These are phyloP conservation scores for Rhabdophis nuchalis DNA, from an alignment of 2,797 vertebrate species.

Conservation along the genomic window DNA sequence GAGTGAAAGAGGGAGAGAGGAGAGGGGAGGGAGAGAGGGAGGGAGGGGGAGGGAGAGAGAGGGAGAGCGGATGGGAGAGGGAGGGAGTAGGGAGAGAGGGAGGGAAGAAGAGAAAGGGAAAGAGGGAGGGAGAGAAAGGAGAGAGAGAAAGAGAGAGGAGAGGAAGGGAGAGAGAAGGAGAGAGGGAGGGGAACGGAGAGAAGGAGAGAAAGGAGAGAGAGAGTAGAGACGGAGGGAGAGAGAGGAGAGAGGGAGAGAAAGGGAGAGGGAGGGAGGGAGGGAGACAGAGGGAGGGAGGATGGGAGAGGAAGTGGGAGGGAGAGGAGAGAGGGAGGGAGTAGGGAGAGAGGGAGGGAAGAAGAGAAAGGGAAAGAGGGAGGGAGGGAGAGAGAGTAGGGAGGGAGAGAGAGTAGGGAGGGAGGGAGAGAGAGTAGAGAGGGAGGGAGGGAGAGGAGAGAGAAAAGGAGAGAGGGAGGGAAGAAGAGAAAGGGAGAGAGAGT, in stretches of 20 bases:
- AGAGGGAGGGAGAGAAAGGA: rapidly evolving
- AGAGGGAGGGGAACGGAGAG: too few species aligned
- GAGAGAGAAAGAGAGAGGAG: rapidly evolving
- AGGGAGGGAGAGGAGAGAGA: rapidly evolving
- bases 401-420: rapidly evolving
- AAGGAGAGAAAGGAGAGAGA: too few species aligned
- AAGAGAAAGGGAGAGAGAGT: not conserved
- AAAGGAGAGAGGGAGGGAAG: rapidly evolving
- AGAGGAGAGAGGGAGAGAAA: too few species aligned
- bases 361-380: too few species aligned
- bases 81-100: too few species aligned
- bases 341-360: not conserved
- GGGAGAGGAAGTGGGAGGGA: rapidly evolving
- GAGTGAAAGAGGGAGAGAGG: rapidly evolving
- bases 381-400: rapidly evolving
- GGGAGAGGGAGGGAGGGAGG: rapidly evolving
- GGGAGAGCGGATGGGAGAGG: too few species aligned
- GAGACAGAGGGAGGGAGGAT: rapidly evolving
- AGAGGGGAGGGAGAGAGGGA: too few species aligned
- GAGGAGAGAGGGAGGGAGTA: rapidly evolving
- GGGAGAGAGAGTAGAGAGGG: too few species aligned
- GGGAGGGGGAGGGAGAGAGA: rapidly evolving
- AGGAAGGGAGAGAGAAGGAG: rapidly evolving
- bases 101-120: too few species aligned
- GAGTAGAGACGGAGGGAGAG: rapidly evolving